Base-by-base conservation (phyloP, 2,888 invertebrate genomes). In the Drosophila maculinotata region DNA sequence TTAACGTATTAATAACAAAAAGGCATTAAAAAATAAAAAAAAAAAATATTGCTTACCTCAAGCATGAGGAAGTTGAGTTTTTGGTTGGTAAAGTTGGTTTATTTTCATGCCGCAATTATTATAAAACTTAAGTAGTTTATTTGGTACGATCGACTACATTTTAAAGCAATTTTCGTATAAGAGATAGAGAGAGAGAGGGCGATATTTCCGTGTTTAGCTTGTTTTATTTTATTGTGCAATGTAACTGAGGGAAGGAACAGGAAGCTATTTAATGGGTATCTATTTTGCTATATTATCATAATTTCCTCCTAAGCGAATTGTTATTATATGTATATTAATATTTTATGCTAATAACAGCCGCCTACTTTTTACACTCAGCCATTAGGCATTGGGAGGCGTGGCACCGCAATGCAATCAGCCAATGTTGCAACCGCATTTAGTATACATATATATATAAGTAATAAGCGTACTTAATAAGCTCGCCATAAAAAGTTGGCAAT, bases 401-500 rank as follows among this genome's bases (percentile, higher is more conserved):
- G 30, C 47, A 28, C 15, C 14, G 42, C 33, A 23, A 39, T 49
- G 28, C 42, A 28, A 25, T n/a, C 23, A 42, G 20, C 25, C 38
- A 49, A 69, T 68, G 60, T 69, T 69, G 69, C 68, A 54, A 68
- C 44, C 26, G 36, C 67, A 66, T 36, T 57, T 31, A 52, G 35
- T 36, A 44, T 39, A 25, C 14, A 35, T 15, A 36, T 48, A n/a
- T n/a, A n/a, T n/a, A n/a, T n/a, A n/a, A n/a, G n/a, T n/a, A 42
- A 28, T 42, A 48, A 53, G 48, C 38, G 33, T 59, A 53, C 41
- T 68, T 69, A 68, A 68, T 68, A 68, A 59, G 42, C 48, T 42
- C 69, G 52, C 76, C 64, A 74, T 76, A 70, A 76, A 79, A 67
- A 39, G 71, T 64, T 62, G 67, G 52, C 66, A 71, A 79, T 79